Percentiles rank a stretch among this genome's conserved stretches.
Evolutionary conservation across 2,113 vertebrate genomes (phyloP).

Genomic region (Nycticebus coucang): DNA sequence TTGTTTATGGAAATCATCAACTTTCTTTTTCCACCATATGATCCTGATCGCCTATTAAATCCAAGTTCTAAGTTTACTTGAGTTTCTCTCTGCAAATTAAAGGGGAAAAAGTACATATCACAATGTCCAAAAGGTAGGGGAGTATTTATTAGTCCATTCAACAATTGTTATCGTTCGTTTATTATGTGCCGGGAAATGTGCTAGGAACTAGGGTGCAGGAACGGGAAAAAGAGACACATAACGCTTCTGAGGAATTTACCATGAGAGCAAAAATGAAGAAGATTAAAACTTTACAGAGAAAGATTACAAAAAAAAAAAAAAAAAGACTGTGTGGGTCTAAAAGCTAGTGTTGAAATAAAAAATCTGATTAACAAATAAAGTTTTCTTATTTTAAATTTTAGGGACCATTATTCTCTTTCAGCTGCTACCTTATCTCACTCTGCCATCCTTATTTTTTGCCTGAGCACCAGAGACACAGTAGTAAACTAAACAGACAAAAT

Average conservation of each 20-base stretch:
- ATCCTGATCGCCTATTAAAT: not conserved
- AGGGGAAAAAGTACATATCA: not conserved
- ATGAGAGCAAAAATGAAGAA: not conserved
- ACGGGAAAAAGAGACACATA: not conserved
- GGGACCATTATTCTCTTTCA: not conserved
- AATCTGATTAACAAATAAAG: not conserved
- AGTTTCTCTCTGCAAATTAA: not conserved
- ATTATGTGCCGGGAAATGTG: not conserved
- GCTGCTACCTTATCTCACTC: not conserved
- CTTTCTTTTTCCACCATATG: not conserved
- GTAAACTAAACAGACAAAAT: not conserved
- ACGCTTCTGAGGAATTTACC: not conserved
- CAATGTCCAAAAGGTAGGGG: not conserved
- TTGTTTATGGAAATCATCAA: not conserved
- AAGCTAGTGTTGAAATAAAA: not conserved
- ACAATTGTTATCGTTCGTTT: not conserved
- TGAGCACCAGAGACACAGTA: not conserved
- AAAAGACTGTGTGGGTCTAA: not conserved
- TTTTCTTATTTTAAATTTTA: not conserved
- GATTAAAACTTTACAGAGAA: not conserved
- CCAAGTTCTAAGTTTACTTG: not conserved
- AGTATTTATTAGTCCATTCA: not conserved
- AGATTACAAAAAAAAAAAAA: not conserved
- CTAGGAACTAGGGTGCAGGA: too few relatives aligned
- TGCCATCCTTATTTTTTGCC: not conserved